phyloP scores from a whole-genome alignment of 64 coral and sea anemone genomes.

The Montipora cactus region DNA sequence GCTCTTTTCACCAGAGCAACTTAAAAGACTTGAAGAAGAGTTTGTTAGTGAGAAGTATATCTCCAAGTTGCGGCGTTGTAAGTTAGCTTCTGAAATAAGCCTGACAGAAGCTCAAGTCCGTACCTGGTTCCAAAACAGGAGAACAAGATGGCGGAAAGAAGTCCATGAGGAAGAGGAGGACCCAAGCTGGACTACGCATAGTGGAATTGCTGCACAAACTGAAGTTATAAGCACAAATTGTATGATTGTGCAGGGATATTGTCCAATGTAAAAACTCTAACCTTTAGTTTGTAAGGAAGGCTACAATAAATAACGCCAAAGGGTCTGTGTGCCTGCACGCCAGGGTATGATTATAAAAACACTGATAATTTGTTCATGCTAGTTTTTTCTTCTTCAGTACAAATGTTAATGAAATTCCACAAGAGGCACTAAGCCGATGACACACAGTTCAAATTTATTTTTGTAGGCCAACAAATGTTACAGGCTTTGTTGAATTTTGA shows the following conservation, averaged over 20 bases:
- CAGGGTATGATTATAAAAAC: no score
- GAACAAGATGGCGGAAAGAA: constrained; percentile 90
- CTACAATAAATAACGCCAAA: no score
- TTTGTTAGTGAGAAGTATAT: constrained; percentile 87
- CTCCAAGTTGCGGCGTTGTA: constrained; percentile 75
- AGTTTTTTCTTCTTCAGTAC: no score
- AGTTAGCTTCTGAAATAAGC: constrained; percentile 77
- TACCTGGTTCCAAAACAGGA: constrained; percentile 88
- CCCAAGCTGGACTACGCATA: constrained; percentile 62
- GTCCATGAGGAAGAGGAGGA: constrained; percentile 64
- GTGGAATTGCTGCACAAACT: constrained; percentile 55
- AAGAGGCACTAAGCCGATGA: no score
- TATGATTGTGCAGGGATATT: constrained; percentile 78
- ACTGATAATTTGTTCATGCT: no score
- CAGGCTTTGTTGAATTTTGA: no score
- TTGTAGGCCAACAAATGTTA: no score
- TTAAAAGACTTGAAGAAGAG: constrained; percentile 81
- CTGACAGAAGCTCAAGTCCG: constrained; percentile 81
- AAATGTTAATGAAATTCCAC: no score
- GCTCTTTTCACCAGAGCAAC: constrained; percentile 76
- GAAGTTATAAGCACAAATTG: constrained; percentile 39
- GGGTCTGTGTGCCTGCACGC: no score
- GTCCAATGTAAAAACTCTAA: constrained; percentile 19
- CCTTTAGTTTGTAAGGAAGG: neutral
- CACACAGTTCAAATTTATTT: no score